Conservation (phyloP, 2,888 invertebrate genomes). For the Ariolimax columbianus region DNA sequence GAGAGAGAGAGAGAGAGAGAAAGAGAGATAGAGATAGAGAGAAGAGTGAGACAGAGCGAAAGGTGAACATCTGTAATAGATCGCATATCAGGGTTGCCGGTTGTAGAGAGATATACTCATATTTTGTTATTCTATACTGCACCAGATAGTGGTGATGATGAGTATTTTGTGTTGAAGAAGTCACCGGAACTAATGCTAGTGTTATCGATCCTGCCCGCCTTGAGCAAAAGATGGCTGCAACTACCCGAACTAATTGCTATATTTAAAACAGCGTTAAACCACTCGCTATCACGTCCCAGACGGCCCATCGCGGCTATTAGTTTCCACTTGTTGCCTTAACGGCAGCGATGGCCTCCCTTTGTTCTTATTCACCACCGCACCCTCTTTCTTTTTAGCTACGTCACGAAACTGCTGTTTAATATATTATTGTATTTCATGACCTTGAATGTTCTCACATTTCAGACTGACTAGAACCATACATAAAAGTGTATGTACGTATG, state of each 20-base stretch:
- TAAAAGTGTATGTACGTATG: no score
- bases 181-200: background rate
- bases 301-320: background rate
- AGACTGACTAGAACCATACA: no score
- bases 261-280: background rate
- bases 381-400: no score
- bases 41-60: background rate
- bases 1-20: constrained; percentile 19
- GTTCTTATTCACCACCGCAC: no score
- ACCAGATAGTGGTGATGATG: background rate
- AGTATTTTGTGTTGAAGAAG: background rate
- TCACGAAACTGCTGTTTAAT: no score
- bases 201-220: background rate
- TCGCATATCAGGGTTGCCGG: background rate
- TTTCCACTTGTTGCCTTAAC: background rate
- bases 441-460: no score
- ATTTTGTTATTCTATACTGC: background rate
- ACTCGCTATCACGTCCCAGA: background rate
- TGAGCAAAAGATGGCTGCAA: background rate
- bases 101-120: background rate
- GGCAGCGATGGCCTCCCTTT: no score
- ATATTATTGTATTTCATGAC: no score
- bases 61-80: background rate
- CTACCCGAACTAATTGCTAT: background rate
- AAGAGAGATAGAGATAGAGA: background rate